Evolutionary conservation across 2,888 invertebrate genomes (phyloP).

Genomic region (Dryococelus australis): DNA sequence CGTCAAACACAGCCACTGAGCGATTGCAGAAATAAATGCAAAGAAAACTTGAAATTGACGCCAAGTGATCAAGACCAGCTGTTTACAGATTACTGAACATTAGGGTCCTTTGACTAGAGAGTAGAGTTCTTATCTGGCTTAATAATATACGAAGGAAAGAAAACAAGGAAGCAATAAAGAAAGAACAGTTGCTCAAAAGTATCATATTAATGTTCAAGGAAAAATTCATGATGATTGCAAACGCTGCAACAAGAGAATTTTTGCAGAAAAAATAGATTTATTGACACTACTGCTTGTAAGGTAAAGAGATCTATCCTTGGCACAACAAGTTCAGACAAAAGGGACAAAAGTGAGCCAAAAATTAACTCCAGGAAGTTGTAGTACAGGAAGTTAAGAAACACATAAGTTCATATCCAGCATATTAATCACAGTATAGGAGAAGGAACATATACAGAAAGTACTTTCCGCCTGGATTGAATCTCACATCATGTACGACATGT

Average conservation of each 20-base stretch:
- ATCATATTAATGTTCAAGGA: not conserved
- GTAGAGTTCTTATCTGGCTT: not conserved
- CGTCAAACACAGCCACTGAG: not conserved
- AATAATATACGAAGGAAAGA: not conserved
- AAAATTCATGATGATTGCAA: not conserved
- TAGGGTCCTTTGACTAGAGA: not conserved
- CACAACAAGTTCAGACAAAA: slow-evolving; percentile 1
- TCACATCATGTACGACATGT: slow-evolving; percentile 5
- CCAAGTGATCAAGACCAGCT: not conserved
- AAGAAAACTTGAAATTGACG: not conserved
- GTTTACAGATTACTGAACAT: not conserved
- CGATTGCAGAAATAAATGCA: not conserved
- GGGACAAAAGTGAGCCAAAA: not conserved
- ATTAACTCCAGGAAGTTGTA: not conserved
- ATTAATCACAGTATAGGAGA: too few species aligned
- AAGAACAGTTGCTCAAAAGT: not conserved
- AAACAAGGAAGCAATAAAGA: not conserved
- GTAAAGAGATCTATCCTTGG: not conserved
- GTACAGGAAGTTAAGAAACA: not conserved
- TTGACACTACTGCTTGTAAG: too few species aligned
- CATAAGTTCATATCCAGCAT: not conserved
- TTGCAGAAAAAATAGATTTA: too few species aligned
- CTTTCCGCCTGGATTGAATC: too few species aligned
- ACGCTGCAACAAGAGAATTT: not conserved
- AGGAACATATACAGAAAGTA: too few species aligned